phyloP scores from a whole-genome alignment of 1,140 invertebrate genomes.

The Magallana gigas region DNA sequence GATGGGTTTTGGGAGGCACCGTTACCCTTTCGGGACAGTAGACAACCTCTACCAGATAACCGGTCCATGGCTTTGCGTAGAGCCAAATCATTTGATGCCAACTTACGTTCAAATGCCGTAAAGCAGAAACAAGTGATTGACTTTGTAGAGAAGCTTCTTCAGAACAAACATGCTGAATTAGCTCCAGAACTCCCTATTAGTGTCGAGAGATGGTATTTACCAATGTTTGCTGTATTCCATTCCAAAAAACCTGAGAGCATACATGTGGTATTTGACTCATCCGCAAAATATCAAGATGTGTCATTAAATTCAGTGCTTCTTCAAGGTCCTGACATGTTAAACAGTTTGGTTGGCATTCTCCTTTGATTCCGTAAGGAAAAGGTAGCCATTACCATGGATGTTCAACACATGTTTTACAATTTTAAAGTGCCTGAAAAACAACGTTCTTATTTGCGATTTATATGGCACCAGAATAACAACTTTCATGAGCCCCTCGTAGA shows the following conservation, averaged over 20 bases:
- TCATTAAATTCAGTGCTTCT: conserved; percentile 65
- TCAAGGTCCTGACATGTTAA: conserved; percentile 74
- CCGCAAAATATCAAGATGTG: conserved; percentile 49
- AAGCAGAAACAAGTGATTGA: conserved; percentile 41
- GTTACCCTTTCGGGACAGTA: conserved; percentile 42
- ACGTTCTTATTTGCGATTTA: conserved; percentile 54
- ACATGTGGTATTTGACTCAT: conserved; percentile 52
- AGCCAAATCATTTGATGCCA: conserved; percentile 33
- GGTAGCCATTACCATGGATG: conserved; percentile 53
- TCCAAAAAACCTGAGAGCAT: conserved; percentile 49
- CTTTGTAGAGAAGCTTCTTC: conserved; percentile 52
- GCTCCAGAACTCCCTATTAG: conserved; percentile 31
- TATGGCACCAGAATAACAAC: conserved; percentile 56
- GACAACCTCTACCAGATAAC: conserved; percentile 46
- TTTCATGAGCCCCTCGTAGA: conserved; percentile 18
- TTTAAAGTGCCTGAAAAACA: conserved; percentile 48
- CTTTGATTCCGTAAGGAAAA: conserved; percentile 58
- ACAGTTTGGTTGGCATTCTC: conserved; percentile 56
- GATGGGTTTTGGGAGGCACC: conserved; percentile 47
- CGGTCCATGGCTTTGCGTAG: neutral
- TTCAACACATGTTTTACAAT: conserved; percentile 56
- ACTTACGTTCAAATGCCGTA: conserved; percentile 24
- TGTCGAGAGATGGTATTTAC: conserved; percentile 55
- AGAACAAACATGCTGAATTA: conserved; percentile 47
- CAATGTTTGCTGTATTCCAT: conserved; percentile 53